These are phyloP conservation scores for Sclerurus mexicanus DNA, from an alignment of 2,113 vertebrate species.

Conservation along the genomic window DNA sequence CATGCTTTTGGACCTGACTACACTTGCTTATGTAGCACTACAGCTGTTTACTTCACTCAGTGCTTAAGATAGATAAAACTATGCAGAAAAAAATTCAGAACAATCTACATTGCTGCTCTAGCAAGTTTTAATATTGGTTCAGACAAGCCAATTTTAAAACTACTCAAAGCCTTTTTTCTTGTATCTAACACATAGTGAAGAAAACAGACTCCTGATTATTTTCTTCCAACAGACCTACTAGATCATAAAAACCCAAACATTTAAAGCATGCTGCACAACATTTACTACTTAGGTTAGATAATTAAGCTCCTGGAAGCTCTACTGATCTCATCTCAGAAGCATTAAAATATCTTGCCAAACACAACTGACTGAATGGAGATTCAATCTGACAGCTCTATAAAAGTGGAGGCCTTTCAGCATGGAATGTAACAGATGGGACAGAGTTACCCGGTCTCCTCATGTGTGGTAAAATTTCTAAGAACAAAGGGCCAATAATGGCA, in stretches of 20 bases:
- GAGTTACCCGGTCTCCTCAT: not conserved
- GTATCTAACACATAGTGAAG: not conserved
- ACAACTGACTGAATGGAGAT: not conserved
- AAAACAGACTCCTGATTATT: not conserved
- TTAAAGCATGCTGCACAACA: not conserved
- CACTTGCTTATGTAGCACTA: not conserved
- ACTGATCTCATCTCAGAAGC: not conserved
- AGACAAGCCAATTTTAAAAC: not conserved
- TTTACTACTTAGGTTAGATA: not conserved
- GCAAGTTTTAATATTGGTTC: not conserved
- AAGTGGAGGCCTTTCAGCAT: not conserved
- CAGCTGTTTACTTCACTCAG: not conserved
- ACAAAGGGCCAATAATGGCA: not conserved
- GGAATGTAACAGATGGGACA: not conserved
- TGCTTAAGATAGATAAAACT: not conserved
- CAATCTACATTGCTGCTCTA: not conserved
- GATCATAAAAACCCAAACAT: not conserved
- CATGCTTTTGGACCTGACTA: not conserved
- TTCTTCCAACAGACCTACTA: not conserved
- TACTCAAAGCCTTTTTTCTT: not conserved
- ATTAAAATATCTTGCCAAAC: not conserved
- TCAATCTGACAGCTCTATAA: not conserved
- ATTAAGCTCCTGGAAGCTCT: not conserved
- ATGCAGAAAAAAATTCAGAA: not conserved
- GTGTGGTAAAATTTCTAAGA: not conserved